These are phyloP conservation scores for Drosophila neonasuta DNA, from an alignment of 2,888 invertebrate genomes.

Conservation along the genomic window DNA sequence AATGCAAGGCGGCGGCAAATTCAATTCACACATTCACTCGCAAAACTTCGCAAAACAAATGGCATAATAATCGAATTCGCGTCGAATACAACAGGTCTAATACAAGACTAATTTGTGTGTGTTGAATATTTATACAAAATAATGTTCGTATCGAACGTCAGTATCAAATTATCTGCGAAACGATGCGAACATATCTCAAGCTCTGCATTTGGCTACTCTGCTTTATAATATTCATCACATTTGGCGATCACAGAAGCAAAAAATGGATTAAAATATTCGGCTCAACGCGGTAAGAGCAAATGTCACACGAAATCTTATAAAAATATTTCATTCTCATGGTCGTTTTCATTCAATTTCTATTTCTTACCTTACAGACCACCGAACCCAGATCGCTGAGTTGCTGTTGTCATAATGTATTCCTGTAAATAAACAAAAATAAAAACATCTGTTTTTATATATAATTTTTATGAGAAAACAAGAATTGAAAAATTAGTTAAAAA, in stretches of 20 bases:
- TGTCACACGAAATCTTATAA: background rate
- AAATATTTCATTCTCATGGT: background rate
- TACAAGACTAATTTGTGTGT: background rate
- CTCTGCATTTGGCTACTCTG: background rate
- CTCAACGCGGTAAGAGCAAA: background rate
- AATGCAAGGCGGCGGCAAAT: background rate
- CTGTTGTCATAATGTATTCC: background rate
- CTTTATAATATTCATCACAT: background rate
- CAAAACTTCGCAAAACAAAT: background rate
- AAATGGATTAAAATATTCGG: background rate
- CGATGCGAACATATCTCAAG: background rate
- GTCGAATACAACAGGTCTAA: background rate
- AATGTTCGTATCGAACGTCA: slow-evolving; percentile 4
- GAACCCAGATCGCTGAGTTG: background rate
- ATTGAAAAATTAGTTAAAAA: background rate
- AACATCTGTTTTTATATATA: background rate
- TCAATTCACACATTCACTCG: background rate
- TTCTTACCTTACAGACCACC: background rate
- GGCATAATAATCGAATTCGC: background rate
- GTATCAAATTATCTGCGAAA: slow-evolving; percentile 1
- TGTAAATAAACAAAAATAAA: background rate
- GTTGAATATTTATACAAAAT: slow-evolving; percentile 6
- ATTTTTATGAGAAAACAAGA: background rate
- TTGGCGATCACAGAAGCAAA: background rate
- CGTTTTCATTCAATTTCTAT: background rate